Evolutionary conservation across 2,797 vertebrate species (phyloP).

Genomic region (Protosalanx chinensis): DNA sequence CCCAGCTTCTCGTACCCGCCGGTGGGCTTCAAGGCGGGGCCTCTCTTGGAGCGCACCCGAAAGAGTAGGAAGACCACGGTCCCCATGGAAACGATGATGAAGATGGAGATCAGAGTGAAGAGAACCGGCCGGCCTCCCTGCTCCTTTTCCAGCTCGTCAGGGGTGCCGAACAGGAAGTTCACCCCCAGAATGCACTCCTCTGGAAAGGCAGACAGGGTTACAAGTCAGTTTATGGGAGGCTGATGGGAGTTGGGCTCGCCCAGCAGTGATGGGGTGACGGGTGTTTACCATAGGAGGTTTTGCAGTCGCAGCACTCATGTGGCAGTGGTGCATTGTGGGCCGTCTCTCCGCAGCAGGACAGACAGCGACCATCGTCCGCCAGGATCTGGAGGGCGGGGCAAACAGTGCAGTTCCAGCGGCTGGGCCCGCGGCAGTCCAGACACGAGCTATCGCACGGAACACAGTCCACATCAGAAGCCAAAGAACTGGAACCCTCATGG

Average conservation of each 20-base stretch:
- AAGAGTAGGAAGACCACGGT: slow-evolving; percentile 71
- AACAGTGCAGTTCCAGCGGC: slow-evolving; percentile 1
- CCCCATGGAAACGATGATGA: slow-evolving; percentile 50
- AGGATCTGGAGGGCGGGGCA: slow-evolving; percentile 9
- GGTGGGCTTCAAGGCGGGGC: not conserved
- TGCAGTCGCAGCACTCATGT: slow-evolving; percentile 14
- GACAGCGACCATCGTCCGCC: slow-evolving; percentile 5
- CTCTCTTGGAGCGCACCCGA: slow-evolving; percentile 57
- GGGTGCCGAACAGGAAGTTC: not conserved
- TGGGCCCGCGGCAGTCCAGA: slow-evolving; percentile 5
- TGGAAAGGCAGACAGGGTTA: slow-evolving; percentile 10
- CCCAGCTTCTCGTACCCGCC: not conserved
- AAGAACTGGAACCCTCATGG: not conserved
- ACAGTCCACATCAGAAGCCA: not conserved
- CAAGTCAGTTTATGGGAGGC: not conserved
- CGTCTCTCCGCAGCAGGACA: slow-evolving; percentile 7
- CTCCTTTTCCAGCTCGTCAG: not conserved
- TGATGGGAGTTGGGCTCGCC: not conserved
- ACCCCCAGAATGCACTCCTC: not conserved
- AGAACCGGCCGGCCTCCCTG: slow-evolving; percentile 14
- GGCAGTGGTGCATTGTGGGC: slow-evolving; percentile 1
- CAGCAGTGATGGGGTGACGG: not conserved
- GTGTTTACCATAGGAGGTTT: not conserved
- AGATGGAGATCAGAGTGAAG: not conserved
- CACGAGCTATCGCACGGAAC: not conserved